Conservation (phyloP, 2,797 vertebrate genomes). For the Anguilla anguilla region DNA sequence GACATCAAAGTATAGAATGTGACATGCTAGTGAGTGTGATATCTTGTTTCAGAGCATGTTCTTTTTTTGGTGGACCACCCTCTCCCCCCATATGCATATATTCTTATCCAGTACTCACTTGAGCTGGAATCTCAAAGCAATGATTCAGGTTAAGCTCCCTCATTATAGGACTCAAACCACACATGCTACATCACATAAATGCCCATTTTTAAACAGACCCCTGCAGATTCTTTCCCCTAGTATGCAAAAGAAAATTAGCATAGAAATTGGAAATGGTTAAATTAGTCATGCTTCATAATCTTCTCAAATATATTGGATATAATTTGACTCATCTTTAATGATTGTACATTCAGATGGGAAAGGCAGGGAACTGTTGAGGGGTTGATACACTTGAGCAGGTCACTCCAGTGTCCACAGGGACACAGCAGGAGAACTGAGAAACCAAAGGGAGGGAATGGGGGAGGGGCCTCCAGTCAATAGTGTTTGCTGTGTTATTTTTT, state of each 20-base stretch:
- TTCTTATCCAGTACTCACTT: background rate
- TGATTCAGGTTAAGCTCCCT: background rate
- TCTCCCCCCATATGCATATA: background rate
- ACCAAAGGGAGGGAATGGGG: background rate
- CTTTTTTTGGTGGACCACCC: background rate
- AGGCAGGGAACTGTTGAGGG: conserved; percentile 6
- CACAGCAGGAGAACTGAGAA: background rate
- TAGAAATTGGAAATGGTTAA: conserved; percentile 37
- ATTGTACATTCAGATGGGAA: conserved; percentile 26
- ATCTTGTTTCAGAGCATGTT: background rate
- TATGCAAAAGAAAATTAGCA: conserved; percentile 20
- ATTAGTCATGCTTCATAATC: conserved; percentile 32
- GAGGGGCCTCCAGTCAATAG: conserved; percentile 7
- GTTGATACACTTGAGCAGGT: conserved; percentile 7
- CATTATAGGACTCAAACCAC: background rate
- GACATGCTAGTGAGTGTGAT: background rate
- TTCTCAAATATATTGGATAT: conserved; percentile 27
- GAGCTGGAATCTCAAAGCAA: conserved; percentile 10
- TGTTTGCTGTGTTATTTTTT: background rate
- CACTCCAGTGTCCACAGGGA: background rate
- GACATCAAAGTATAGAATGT: background rate
- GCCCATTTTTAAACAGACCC: conserved; percentile 20
- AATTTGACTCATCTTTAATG: conserved; percentile 23
- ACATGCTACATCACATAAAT: conserved; percentile 19
- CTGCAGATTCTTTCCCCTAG: conserved; percentile 2